Percentiles rank a stretch among this genome's conserved stretches.
Conservation (phyloP, 2,888 invertebrate genomes). For the Acanthoscelides obtectus region DNA sequence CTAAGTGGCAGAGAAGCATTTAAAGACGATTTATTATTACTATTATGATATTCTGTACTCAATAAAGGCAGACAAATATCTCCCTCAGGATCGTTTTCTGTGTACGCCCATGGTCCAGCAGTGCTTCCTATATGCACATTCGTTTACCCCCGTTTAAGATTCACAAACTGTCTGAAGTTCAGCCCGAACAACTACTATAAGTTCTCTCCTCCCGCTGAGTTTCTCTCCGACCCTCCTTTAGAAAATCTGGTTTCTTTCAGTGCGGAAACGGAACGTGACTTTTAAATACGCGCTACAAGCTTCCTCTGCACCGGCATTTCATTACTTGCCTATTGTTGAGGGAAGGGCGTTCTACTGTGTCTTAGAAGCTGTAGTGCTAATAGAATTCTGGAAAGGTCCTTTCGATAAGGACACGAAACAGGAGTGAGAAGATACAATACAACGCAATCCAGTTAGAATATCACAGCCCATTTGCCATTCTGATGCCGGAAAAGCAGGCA, state of each 20-base stretch:
- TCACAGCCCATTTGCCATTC: no score
- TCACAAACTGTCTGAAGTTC: not conserved
- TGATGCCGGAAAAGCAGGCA: no score
- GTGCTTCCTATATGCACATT: not conserved
- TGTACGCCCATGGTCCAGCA: not conserved
- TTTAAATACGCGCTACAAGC: not conserved
- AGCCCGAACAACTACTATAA: not conserved
- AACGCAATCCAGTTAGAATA: no score
- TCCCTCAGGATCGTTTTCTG: not conserved
- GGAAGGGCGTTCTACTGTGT: not conserved
- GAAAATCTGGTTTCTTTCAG: not conserved
- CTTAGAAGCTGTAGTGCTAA: no score
- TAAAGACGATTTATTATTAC: no score
- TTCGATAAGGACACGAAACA: no score
- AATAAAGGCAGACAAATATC: no score
- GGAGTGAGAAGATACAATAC: no score
- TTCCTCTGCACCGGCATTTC: not conserved
- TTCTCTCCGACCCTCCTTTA: not conserved
- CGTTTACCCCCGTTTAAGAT: not conserved
- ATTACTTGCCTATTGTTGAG: not conserved
- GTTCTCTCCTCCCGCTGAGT: not conserved
- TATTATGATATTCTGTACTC: no score
- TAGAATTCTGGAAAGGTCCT: no score
- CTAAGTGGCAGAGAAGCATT: no score
- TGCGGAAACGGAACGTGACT: not conserved